Evolutionary conservation across 2,797 vertebrate genomes (phyloP), one percentile per base, ranked within the genome.

Genomic region (Lepus townsendii): DNA sequence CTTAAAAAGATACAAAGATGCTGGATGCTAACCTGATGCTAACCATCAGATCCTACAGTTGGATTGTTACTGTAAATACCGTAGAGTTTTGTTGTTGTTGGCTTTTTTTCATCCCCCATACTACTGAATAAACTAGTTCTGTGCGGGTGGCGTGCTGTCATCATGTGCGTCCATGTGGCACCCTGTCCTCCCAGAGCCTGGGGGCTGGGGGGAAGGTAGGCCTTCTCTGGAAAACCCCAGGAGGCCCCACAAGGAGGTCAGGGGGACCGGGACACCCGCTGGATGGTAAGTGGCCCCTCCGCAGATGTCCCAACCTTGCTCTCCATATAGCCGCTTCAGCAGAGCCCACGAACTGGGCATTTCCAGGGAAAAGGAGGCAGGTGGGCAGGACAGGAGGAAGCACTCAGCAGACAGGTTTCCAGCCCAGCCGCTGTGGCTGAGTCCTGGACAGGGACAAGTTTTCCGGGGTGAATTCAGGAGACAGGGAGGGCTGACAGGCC

Each of bases 111-210:
- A 92, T 77, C 89, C 88, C 89, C 90, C 95, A 96, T 95, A 89
- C 96, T 94, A 92, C 92, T 96, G 96, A 97, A 97, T 97, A 98
- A 98, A 98, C 94, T 97, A 95, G 97, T 93, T 96, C 97, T 89
- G 91, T 96, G 96, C 50, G 66, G 97, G 91, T 75, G 24, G 26
- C 22, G 22, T 32, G 2, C 12, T 20, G 47, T 86, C 54, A 5
- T 54, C 38, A 0, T 20, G 13, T 35, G 62, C 76, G 62, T 72
- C 69, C 47, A 13, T 63, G 63, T 24, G 54, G 35, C 9, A 3
- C 62, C 47, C 88, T 24, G 27, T 88, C 83, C 60, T 69, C 72
- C 35, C 32, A 19, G n/a, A 71, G 66, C 16, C 32, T 38, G 35
- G 50, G 60, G 30, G 12, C 82, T 69, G 57, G 38, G 71, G 11